These are phyloP conservation scores for Drosophila seclusa DNA, from an alignment of 2,888 invertebrate genomes.

Conservation along the genomic window DNA sequence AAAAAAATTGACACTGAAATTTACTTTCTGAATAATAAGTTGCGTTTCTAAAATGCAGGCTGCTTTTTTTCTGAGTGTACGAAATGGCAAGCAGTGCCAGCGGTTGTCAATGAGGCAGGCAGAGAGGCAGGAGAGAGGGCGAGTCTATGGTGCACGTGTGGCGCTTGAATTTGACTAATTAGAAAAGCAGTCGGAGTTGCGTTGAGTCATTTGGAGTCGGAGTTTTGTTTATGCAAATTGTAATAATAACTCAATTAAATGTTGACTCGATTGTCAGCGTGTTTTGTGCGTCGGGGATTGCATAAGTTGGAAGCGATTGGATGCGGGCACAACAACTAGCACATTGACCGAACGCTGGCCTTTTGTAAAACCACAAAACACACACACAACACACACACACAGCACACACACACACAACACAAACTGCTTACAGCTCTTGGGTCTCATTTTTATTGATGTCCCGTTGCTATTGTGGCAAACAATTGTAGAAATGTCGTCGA, in stretches of 20 bases:
- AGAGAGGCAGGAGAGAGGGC: accelerated
- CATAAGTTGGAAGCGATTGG: conserved; percentile 58
- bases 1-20: no score
- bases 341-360: conserved; percentile 75
- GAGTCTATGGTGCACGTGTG: conserved; percentile 61
- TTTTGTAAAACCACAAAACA: conserved; percentile 48
- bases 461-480: conserved; percentile 73
- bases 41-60: not conserved
- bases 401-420: conserved; percentile 2
- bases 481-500: conserved; percentile 77
- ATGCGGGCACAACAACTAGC: conserved; percentile 78
- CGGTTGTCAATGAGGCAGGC: not conserved
- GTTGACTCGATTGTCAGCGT: conserved; percentile 30
- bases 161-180: conserved; percentile 65
- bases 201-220: conserved; percentile 8
- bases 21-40: not conserved
- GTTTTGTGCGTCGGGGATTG: conserved; percentile 35
- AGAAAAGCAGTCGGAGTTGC: conserved; percentile 33
- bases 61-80: not conserved
- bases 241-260: conserved; percentile 77
- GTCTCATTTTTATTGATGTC: conserved; percentile 78
- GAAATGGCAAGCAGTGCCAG: not conserved
- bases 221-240: conserved; percentile 74
- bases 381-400: conserved; percentile 13
- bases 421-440: conserved; percentile 32